Evolutionary conservation across 2,113 vertebrate species (phyloP).

Genomic region (Peromyscus leucopus): DNA sequence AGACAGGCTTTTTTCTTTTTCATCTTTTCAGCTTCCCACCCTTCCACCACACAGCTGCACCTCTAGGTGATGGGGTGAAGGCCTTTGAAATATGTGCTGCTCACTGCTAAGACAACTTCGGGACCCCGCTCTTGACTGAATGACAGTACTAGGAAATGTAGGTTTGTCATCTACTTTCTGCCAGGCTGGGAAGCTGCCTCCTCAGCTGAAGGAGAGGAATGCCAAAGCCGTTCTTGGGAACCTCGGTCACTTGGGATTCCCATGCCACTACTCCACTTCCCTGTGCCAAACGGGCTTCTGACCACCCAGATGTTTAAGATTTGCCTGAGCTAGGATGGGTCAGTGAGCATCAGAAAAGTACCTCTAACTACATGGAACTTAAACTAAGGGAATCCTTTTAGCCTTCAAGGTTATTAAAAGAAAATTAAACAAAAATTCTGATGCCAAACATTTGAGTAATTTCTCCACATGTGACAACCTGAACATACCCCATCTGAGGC

Average conservation of each 20-base stretch:
- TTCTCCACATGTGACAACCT: slow-evolving; percentile 81
- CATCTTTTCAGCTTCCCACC: slow-evolving; percentile 32
- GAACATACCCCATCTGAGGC: slow-evolving; percentile 81
- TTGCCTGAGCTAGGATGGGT: slow-evolving; percentile 2
- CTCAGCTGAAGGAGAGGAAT: neutral
- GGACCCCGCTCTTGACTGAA: neutral
- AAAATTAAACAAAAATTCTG: slow-evolving; percentile 72
- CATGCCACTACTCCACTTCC: neutral
- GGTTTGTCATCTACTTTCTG: neutral
- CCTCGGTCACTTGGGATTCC: neutral
- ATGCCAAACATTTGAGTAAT: slow-evolving; percentile 84
- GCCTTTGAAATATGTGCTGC: neutral
- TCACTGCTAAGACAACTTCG: neutral
- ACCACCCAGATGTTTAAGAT: neutral
- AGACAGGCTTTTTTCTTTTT: neutral
- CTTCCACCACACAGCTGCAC: neutral
- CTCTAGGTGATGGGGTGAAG: neutral
- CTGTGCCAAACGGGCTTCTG: neutral
- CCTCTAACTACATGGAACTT: slow-evolving; percentile 70
- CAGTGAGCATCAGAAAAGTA: slow-evolving; percentile 42
- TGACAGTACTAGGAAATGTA: neutral
- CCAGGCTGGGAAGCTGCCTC: neutral
- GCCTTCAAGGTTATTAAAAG: slow-evolving; percentile 68
- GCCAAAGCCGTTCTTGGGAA: neutral
- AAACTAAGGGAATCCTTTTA: slow-evolving; percentile 70